phyloP scores from a whole-genome alignment of 2,797 vertebrate species.

The Cephalopachus bancanus region DNA sequence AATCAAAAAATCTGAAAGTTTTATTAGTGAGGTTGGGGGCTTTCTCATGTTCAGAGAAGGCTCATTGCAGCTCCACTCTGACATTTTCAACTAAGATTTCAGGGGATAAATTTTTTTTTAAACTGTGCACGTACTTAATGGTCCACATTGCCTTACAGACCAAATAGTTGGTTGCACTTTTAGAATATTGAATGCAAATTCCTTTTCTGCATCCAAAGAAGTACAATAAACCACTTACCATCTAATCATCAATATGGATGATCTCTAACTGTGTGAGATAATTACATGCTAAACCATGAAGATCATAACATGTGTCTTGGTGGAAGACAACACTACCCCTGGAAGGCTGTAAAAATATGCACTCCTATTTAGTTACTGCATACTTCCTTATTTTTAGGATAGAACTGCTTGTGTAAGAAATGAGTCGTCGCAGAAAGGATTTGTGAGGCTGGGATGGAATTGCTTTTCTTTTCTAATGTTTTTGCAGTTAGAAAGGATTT shows the following conservation, averaged over 20 bases:
- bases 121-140: constrained; percentile 49
- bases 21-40: constrained; percentile 85
- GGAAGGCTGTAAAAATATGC: constrained; percentile 29
- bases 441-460: not conserved
- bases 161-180: constrained; percentile 40
- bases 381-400: not conserved
- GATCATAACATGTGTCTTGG: not conserved
- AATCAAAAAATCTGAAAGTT: constrained; percentile 86
- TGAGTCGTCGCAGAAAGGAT: not conserved
- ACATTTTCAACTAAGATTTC: constrained; percentile 78
- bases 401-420: constrained; percentile 29
- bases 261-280: constrained; percentile 47
- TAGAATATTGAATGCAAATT: constrained; percentile 66
- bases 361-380: not conserved
- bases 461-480: constrained; percentile 16
- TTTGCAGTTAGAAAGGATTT: not conserved
- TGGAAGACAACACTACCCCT: not conserved
- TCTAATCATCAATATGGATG: constrained; percentile 41
- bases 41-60: constrained; percentile 78
- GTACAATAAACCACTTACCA: not conserved
- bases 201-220: constrained; percentile 56
- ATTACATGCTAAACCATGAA: constrained; percentile 47
- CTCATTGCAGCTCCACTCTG: constrained; percentile 70
- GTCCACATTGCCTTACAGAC: constrained; percentile 52
- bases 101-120: constrained; percentile 57